Base-by-base conservation (phyloP, 2,888 invertebrate species). In the Troilus luridus region DNA sequence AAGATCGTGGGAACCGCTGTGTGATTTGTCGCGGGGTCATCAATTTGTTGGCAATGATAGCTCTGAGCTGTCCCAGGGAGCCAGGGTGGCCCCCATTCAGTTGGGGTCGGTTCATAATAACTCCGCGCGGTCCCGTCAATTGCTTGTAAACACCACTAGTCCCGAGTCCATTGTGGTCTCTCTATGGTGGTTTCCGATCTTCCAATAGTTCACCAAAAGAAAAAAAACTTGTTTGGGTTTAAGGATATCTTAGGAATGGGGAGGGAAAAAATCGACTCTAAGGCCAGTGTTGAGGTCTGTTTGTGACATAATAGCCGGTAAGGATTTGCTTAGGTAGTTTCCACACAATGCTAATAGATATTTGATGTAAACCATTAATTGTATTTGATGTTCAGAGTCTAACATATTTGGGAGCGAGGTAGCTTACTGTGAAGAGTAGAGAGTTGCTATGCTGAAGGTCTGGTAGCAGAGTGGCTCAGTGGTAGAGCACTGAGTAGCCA, bases 41-140 rank as follows among this genome's bases (percentile, higher is more conserved):
- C 85, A 85, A 85, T 85, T 85, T 85, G 85, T 85, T n/a, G 56
- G n/a, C 85, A 85, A 85, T 85, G 56, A 85, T 85, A n/a, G 11
- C 21, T 1, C 54, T 14, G 11, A 2, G 7, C 12, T 19, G 6
- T 56, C 85, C n/a, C 56, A 6, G 85, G 85, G 85, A 54, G 56
- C 9, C 41, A 41, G 41, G 41, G 41, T 41, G 1, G 8, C 81
- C 81, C 81, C 56, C 85, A 85, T 56, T 81, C 19, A 81, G 56
- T n/a, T 41, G 41, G 54, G 56, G 56, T 41, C 81, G 9, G 21
- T 21, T 14, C 12, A 81, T 81, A 81, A 81, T 54, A 19, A 81
- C 54, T 19, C 81, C 81, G 14, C 10, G 11, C 67, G 24, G 56
- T 56, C 21, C 81, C 56, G 85, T 85, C 85, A 56, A 85, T 85